Conservation (phyloP, 2,113 vertebrate genomes). For the Petrocephalus zakoni region DNA sequence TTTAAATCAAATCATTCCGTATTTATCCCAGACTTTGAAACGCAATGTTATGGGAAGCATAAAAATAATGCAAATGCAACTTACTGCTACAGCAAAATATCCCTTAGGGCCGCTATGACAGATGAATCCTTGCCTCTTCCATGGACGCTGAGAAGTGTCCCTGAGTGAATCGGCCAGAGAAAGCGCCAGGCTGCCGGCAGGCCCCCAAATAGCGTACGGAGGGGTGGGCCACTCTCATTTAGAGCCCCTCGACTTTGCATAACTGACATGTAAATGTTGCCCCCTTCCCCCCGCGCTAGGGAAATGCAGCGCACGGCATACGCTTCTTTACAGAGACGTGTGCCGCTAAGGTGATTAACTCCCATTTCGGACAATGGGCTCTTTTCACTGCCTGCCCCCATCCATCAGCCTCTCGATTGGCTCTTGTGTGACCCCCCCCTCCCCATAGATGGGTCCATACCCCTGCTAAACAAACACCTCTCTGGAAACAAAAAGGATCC, state of each 20-base stretch:
- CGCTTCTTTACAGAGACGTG: conserved; percentile 43
- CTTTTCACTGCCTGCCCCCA: conserved; percentile 3
- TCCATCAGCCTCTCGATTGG: not conserved
- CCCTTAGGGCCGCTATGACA: conserved; percentile 41
- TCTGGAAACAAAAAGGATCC: conserved; percentile 19
- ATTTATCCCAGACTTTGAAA: conserved; percentile 34
- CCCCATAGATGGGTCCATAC: conserved; percentile 22
- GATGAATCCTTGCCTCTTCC: conserved; percentile 44
- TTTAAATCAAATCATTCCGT: not conserved
- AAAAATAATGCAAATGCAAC: conserved; percentile 47
- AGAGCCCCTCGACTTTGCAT: conserved; percentile 31
- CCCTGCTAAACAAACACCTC: conserved; percentile 31
- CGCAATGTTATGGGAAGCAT: conserved; percentile 34
- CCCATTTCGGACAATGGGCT: conserved; percentile 36
- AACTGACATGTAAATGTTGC: conserved; percentile 41
- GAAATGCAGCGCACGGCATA: conserved; percentile 27
- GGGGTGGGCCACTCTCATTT: conserved; percentile 23
- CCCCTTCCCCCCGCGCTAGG: conserved; percentile 16
- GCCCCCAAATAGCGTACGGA: not conserved
- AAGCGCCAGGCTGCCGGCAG: conserved; percentile 8
- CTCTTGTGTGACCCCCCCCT: conserved; percentile 18
- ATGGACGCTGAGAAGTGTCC: conserved; percentile 28
- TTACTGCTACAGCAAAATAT: conserved; percentile 53
- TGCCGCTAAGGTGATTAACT: conserved; percentile 49
- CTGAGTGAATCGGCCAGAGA: conserved; percentile 23